Conservation (phyloP, 2,113 vertebrate genomes). For the Prietella phreatophila region DNA sequence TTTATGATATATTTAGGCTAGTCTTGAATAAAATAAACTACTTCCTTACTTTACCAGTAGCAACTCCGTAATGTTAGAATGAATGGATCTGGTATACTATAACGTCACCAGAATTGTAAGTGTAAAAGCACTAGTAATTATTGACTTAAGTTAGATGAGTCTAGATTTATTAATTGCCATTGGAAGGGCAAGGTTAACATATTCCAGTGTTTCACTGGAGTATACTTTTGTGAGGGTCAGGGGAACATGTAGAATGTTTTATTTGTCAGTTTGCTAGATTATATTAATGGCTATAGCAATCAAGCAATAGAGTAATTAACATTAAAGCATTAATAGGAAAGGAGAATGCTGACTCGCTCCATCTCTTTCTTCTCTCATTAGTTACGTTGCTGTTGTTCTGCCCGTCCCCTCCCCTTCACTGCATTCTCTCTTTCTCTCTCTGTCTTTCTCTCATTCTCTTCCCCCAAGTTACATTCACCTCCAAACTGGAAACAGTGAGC, state of each 20-base stretch:
- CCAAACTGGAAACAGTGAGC: not conserved
- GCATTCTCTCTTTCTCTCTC: not conserved
- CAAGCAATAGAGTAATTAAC: not conserved
- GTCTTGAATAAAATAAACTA: too few relatives aligned
- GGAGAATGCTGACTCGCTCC: not conserved
- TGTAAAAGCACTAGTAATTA: not conserved
- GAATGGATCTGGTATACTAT: not conserved
- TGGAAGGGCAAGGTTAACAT: not conserved
- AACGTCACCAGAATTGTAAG: not conserved
- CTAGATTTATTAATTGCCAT: not conserved
- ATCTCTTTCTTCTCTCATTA: not conserved
- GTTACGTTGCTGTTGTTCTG: not conserved
- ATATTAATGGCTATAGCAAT: not conserved
- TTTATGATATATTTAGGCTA: not conserved
- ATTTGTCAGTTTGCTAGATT: not conserved
- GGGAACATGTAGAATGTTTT: not conserved
- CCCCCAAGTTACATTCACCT: not conserved
- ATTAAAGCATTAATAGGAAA: not conserved
- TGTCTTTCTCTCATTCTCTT: not conserved
- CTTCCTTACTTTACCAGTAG: too few relatives aligned
- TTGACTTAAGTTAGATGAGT: not conserved
- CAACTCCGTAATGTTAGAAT: not conserved
- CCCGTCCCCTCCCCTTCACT: not conserved
- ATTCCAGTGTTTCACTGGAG: not conserved
- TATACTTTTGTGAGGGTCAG: not conserved